Conservation (phyloP, 2,888 invertebrate species). For the Cryptophagus acutangulus region DNA sequence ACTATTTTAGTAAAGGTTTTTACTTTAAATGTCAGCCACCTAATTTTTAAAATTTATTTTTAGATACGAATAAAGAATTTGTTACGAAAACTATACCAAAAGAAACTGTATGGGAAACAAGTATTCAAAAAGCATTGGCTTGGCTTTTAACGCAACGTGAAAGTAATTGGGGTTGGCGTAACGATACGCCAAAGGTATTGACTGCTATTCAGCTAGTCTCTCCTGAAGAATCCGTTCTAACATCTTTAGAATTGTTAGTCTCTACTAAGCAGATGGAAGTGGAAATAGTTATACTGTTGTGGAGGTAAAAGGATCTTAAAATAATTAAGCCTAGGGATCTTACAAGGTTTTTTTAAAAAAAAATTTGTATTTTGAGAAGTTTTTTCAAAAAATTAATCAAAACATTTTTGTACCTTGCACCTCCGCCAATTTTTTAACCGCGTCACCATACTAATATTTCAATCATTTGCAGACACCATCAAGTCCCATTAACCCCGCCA, state of each 20-base stretch:
- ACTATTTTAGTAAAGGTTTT: background rate
- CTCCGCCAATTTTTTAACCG: constrained; percentile 1
- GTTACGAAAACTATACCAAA: constrained; percentile 9
- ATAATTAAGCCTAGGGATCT: background rate
- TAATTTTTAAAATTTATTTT: too few relatives aligned
- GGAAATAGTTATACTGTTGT: constrained; percentile 75
- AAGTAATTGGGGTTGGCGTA: constrained; percentile 76
- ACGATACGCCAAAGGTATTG: constrained; percentile 78
- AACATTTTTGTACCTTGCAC: background rate
- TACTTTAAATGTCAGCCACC: too few relatives aligned
- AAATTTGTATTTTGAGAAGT: too few relatives aligned
- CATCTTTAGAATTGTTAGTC: constrained; percentile 66
- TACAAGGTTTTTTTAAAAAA: too few relatives aligned
- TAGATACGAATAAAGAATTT: too few relatives aligned
- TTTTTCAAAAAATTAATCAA: too few relatives aligned
- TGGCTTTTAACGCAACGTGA: constrained; percentile 71
- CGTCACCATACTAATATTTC: background rate
- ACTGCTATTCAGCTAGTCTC: constrained; percentile 67
- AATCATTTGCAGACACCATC: constrained; percentile 69
- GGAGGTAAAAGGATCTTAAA: constrained; percentile 54
- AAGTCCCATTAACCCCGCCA: constrained; percentile 68
- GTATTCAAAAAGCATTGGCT: constrained; percentile 64
- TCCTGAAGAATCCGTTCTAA: constrained; percentile 49
- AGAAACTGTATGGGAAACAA: constrained; percentile 46
- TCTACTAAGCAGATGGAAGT: constrained; percentile 85